Percentiles rank a stretch among this genome's conserved stretches.
These are phyloP conservation scores for Electrona antarctica DNA, from an alignment of 2,113 vertebrate genomes.

Conservation along the genomic window DNA sequence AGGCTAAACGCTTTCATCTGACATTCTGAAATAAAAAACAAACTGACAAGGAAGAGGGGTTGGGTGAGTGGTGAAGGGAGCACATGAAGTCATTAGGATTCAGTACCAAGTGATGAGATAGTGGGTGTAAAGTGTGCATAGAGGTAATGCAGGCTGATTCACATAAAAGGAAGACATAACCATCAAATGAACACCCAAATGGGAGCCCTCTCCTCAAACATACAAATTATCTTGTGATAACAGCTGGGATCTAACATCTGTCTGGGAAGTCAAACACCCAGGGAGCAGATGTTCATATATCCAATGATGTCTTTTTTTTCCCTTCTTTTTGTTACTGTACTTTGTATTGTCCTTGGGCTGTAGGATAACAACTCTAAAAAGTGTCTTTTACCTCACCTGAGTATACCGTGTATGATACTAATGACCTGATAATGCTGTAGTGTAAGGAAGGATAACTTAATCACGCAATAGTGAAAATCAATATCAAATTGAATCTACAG, in stretches of 20 bases:
- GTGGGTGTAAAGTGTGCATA: constrained; percentile 51
- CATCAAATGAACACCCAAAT: constrained; percentile 81
- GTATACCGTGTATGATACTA: background rate
- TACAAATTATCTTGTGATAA: constrained; percentile 92
- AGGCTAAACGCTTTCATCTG: too few species aligned
- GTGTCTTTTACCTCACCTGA: constrained; percentile 41
- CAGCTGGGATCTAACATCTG: constrained; percentile 97
- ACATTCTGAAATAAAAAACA: too few species aligned
- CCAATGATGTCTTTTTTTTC: constrained; percentile 76
- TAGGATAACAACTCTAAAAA: constrained; percentile 50
- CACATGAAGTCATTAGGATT: constrained; percentile 26
- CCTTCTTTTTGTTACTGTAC: constrained; percentile 84
- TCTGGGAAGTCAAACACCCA: constrained; percentile 89
- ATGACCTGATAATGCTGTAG: background rate
- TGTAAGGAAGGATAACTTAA: background rate
- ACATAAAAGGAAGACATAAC: constrained; percentile 65
- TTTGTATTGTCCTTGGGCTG: constrained; percentile 88
- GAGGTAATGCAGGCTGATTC: constrained; percentile 47
- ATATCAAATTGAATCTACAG: background rate
- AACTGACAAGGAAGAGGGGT: too few species aligned
- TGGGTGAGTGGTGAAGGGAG: too few species aligned
- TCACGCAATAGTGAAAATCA: background rate
- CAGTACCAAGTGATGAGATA: background rate
- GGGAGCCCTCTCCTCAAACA: constrained; percentile 89
- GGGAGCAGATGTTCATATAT: constrained; percentile 92